These are phyloP conservation scores for Lordiphosa clarofinis DNA, from an alignment of 1,140 invertebrate genomes.

Conservation along the genomic window DNA sequence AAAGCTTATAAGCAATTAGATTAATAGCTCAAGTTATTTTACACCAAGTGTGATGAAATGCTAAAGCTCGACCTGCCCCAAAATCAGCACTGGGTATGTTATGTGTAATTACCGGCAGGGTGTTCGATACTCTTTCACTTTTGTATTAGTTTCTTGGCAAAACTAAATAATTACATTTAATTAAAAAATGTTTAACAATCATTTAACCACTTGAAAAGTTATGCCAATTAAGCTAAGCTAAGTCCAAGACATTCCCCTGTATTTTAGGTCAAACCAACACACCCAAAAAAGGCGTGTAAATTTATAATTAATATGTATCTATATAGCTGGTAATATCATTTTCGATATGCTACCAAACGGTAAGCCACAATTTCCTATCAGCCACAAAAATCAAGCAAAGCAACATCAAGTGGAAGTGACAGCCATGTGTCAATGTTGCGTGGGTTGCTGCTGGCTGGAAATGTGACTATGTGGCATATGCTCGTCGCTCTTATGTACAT, in stretches of 20 bases:
- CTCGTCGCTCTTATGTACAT: conserved; percentile 9
- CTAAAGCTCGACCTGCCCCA: too few relatives aligned
- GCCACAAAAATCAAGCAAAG: conserved; percentile 21
- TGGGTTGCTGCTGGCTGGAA: conserved; percentile 32
- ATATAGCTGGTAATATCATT: conserved; percentile 28
- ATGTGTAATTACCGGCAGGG: too few relatives aligned
- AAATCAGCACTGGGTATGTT: too few relatives aligned
- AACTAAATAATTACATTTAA: too few relatives aligned
- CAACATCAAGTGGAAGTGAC: conserved; percentile 47
- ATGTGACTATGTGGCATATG: conserved; percentile 24
- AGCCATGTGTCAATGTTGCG: conserved; percentile 59
- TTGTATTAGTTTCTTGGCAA: too few relatives aligned
- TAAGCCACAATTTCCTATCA: conserved; percentile 29
- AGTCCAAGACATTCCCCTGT: background rate
- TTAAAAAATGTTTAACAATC: too few relatives aligned
- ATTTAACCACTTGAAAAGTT: too few relatives aligned
- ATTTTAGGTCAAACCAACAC: conserved; percentile 12
- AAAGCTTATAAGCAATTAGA: too few relatives aligned
- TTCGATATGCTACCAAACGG: conserved; percentile 57
- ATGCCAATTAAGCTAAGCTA: background rate
- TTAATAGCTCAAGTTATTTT: too few relatives aligned
- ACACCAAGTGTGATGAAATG: too few relatives aligned
- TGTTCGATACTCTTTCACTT: too few relatives aligned
- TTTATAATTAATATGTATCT: conserved; percentile 41
- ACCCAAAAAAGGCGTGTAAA: conserved; percentile 26